phyloP scores from a whole-genome alignment of 2,797 vertebrate genomes.

The Karalla daura region DNA sequence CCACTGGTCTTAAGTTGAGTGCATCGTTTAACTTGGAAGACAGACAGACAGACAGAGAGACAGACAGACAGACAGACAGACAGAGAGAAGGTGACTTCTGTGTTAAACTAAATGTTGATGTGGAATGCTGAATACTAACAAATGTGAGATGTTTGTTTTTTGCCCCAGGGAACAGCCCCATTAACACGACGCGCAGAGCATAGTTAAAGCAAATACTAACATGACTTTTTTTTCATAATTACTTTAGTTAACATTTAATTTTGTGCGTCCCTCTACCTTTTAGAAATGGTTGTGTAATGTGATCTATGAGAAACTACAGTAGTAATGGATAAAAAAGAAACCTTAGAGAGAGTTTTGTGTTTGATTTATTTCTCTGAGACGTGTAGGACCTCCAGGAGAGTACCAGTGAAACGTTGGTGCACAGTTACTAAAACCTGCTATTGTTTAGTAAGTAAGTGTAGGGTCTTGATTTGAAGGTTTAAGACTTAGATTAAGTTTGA shows the following conservation, averaged over 20 bases:
- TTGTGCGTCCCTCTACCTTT: constrained; percentile 62
- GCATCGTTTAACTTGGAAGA: too few relatives aligned
- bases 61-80: constrained; percentile 38
- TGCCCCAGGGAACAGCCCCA: constrained; percentile 48
- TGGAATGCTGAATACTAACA: constrained; percentile 60
- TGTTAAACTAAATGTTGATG: constrained; percentile 45
- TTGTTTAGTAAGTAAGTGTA: constrained; percentile 56
- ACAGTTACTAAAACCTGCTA: constrained; percentile 44
- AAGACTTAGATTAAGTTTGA: constrained; percentile 48
- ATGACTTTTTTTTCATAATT: constrained; percentile 49
- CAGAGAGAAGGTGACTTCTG: constrained; percentile 26
- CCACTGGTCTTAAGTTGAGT: constrained; percentile 41
- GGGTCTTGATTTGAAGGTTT: constrained; percentile 58
- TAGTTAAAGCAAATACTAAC: constrained; percentile 66
- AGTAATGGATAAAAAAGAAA: constrained; percentile 64
- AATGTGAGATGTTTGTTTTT: constrained; percentile 36
- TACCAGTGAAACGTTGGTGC: constrained; percentile 43
- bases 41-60: too few relatives aligned
- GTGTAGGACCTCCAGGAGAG: constrained; percentile 36
- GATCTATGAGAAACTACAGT: constrained; percentile 61
- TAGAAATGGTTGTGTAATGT: constrained; percentile 66
- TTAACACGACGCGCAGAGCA: constrained; percentile 53
- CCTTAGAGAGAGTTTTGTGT: constrained; percentile 68
- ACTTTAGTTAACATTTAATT: constrained; percentile 56
- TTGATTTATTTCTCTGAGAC: constrained; percentile 62